Base-by-base conservation (phyloP, 2,888 invertebrate species). In the Ormyrus labotus region DNA sequence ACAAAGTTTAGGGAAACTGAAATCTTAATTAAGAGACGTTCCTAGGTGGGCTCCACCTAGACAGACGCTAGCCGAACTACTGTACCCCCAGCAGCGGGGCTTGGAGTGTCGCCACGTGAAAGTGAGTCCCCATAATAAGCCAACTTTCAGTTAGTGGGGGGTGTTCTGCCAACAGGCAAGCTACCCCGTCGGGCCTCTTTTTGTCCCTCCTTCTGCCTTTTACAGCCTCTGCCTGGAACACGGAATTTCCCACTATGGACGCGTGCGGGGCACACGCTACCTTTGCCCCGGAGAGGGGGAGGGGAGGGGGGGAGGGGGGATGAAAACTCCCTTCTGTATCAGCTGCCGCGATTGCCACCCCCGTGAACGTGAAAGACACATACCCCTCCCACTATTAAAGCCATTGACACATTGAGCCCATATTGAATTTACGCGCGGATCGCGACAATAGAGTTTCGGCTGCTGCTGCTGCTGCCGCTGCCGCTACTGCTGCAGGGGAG, bases 311-410 rank as follows among this genome's bases (percentile, higher is more conserved):
- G 13, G 13, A 13, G 19, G 19, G 19, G 19, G 19, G 19, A 19
- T 19, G 19, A 19, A 19, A 19, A 2, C 58, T 19, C 60, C 57
- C 57, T 60, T 67, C 63, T 47, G 75, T 78, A 89, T 90, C 89
- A 89, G 89, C 89, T 90, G 89, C 87, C 85, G 86, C 83, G 55
- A 9, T 53, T 13, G 83, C 86, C 89, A 88, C 89, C 89, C 88
- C 89, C 89, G 84, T 79, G 71, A 83, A 84, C 83, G 83, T 83
- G 83, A 86, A 72, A 53, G 60, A 64, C 47, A 19, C 68, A 60
- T 63, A 79, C 80, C 82, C 82, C 80, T 82, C 80, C 80, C 82
- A 80, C 82, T 87, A 88, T 88, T 88, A 86, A 86, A 83, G 85
- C 88, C 87, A 88, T 88, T 89, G 87, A 87, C 86, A 87, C 86